Percentiles rank a stretch among this genome's conserved stretches.
phyloP scores from a whole-genome alignment of 2,797 vertebrate species.

The Tiaroga cobitis region DNA sequence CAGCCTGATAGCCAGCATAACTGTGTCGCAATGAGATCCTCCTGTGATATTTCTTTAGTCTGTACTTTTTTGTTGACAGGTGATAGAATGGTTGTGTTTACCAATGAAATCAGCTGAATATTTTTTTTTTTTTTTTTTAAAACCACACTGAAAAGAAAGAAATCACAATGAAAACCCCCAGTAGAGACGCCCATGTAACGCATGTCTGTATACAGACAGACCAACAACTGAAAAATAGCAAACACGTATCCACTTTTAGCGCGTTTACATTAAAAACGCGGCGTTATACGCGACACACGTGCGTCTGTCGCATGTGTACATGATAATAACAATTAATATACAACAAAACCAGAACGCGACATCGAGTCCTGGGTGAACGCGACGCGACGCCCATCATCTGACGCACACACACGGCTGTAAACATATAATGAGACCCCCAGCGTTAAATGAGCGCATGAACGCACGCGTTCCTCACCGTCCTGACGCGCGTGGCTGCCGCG shows the following conservation, averaged over 20 bases:
- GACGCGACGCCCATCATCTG: not conserved
- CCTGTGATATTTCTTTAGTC: too few relatives aligned
- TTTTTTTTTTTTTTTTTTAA: too few relatives aligned
- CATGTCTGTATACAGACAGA: not conserved
- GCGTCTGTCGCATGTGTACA: not conserved
- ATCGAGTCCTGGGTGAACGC: not conserved
- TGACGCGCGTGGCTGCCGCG: slow-evolving; percentile 89
- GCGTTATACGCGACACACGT: not conserved
- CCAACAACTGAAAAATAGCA: not conserved
- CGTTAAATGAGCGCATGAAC: not conserved
- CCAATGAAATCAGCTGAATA: not conserved
- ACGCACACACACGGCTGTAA: not conserved
- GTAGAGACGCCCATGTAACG: not conserved
- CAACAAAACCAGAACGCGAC: not conserved
- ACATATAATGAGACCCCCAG: too few relatives aligned
- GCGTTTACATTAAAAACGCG: not conserved
- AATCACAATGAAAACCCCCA: not conserved
- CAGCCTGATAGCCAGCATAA: not conserved
- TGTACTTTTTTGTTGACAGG: not conserved
- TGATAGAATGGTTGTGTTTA: not conserved
- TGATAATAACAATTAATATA: too few relatives aligned
- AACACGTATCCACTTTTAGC: not conserved
- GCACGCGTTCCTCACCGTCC: slow-evolving; percentile 86
- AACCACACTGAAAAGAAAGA: too few relatives aligned
- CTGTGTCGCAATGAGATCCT: not conserved